Evolutionary conservation across 2,797 vertebrate genomes (phyloP), one percentile per base, ranked within the genome.

Genomic region (Dermochelys coriacea): DNA sequence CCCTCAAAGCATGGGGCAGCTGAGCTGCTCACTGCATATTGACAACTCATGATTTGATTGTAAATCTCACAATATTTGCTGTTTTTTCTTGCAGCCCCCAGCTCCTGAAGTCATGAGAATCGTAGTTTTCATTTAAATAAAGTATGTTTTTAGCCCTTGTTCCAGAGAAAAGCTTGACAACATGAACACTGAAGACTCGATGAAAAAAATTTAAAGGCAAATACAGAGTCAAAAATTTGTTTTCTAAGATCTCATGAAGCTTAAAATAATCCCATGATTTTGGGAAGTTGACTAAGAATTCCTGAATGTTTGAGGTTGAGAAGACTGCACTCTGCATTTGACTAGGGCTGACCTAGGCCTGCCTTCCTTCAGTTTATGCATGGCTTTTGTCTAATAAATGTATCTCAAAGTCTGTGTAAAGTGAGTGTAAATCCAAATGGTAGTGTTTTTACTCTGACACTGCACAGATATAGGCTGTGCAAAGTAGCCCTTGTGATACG

Each of bases 51-150:
- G 77, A 83, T 37, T 85, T 47, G 51, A 80, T 79, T 80, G 37
- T 55, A 88, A 94, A 92, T 96, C 94, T 95, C 90, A 93, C 82
- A 96, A 90, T 68, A 82, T 16, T 85, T 21, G 37, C 41, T 91
- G 41, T 90, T 95, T 88, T 88, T 87, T 77, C 87, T 11, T 19
- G 50, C 94, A 86, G 86, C 16, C 8, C 25, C 54, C 91, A 52
- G 14, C 12, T 55, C 87, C 78, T 88, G 74, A 19, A 75, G 84
- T 50, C 5, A 64, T 59, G 12, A 83, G 49, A 93, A 89, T 9
- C 1, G 37, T 3, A 41, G 0, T 49, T 45, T 77, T 4, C 25
- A 47, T 21, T 71, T 41, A 77, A 80, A 90, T 52, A 45, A 61
- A 83, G 31, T 84, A 0, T 3, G n/a, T 68, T 71, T 92, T 12